Conservation (phyloP, 2,113 vertebrate species). For the Nerophis ophidion region DNA sequence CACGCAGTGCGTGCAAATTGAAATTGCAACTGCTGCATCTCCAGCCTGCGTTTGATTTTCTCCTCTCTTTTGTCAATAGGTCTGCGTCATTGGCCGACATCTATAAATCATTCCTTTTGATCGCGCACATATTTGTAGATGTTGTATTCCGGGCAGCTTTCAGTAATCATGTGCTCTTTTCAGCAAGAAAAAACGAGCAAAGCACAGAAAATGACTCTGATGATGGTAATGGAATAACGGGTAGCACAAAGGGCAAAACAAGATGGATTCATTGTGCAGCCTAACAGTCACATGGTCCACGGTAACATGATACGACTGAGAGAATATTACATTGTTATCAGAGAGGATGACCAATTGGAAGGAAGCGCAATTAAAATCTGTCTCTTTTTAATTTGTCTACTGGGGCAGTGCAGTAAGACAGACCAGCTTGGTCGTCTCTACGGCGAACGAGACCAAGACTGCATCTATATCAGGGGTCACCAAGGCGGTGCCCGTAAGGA, state of each 20-base stretch:
- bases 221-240: not conserved
- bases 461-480: too few relatives aligned
- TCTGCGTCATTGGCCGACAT: not conserved
- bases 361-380: too few relatives aligned
- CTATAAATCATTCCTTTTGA: constrained; percentile 28
- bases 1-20: constrained; percentile 16
- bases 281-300: not conserved
- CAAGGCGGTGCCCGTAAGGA: too few relatives aligned
- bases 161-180: not conserved
- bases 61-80: constrained; percentile 23
- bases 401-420: constrained; percentile 2
- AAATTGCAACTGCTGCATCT: constrained; percentile 10
- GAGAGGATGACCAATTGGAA: constrained; percentile 11
- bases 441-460: constrained; percentile 11
- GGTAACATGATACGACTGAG: constrained; percentile 12
- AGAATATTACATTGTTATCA: constrained; percentile 24
- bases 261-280: not conserved
- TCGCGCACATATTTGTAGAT: constrained; percentile 9
- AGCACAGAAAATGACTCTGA: not conserved
- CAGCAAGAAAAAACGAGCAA: too few relatives aligned
- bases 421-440: constrained; percentile 32
- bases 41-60: constrained; percentile 13
- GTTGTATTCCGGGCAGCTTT: constrained; percentile 3
- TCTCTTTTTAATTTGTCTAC: constrained; percentile 17
- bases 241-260: not conserved